phyloP scores from a whole-genome alignment of 2,797 vertebrate species.

The Buceros bicornis region DNA sequence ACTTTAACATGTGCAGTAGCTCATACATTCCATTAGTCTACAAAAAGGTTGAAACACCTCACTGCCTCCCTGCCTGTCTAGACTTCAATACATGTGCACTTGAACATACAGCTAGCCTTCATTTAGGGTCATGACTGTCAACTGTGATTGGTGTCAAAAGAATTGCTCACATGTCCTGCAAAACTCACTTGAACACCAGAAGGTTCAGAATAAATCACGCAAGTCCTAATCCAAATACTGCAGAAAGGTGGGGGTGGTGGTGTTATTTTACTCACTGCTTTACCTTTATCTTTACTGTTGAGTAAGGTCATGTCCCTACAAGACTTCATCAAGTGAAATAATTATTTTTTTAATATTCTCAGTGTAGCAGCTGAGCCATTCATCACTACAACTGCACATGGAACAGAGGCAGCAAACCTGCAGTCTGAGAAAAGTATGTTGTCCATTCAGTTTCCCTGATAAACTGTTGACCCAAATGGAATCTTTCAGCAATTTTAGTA shows the following conservation, averaged over 20 bases:
- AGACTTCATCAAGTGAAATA: not conserved
- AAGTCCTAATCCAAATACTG: not conserved
- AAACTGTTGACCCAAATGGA: not conserved
- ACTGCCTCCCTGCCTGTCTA: not conserved
- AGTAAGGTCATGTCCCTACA: not conserved
- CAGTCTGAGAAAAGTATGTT: not conserved
- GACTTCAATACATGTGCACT: not conserved
- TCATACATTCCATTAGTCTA: not conserved
- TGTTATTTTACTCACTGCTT: not conserved
- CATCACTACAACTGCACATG: not conserved
- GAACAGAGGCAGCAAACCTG: not conserved
- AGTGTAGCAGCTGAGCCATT: not conserved
- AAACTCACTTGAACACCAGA: not conserved
- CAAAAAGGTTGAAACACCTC: not conserved
- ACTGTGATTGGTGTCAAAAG: not conserved
- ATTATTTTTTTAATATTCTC: slow-evolving; percentile 31
- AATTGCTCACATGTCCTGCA: not conserved
- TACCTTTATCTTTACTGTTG: not conserved
- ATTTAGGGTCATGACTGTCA: not conserved
- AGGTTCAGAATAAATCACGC: not conserved
- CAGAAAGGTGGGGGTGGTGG: not conserved
- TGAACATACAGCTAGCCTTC: not conserved
- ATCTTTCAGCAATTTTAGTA: not conserved
- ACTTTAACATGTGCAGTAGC: not conserved
- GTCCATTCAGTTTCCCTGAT: not conserved